Conservation (phyloP, 2,113 vertebrate genomes). For the Paraplagusia blochii region DNA sequence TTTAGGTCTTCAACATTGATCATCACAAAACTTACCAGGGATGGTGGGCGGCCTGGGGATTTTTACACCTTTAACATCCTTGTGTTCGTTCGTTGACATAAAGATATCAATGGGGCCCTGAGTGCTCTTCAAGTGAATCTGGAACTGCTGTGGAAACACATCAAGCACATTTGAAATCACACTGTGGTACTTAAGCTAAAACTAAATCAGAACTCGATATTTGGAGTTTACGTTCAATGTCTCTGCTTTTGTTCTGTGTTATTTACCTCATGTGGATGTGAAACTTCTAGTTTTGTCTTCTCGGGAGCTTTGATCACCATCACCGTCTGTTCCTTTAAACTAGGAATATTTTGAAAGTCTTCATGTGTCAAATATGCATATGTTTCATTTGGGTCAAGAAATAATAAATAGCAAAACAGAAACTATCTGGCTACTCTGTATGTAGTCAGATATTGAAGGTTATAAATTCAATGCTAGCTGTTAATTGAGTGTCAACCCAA, state of each 20-base stretch:
- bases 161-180: neutral
- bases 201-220: neutral
- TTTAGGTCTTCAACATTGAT: neutral
- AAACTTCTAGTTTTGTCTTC: constrained; percentile 92
- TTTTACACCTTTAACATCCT: constrained; percentile 67
- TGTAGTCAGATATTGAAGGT: no score
- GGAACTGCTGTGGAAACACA: constrained; percentile 77
- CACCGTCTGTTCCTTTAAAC: constrained; percentile 92
- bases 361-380: constrained; percentile 93
- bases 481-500: no score
- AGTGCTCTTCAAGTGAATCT: constrained; percentile 89
- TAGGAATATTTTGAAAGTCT: constrained; percentile 86
- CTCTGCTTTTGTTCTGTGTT: neutral
- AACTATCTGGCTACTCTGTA: no score
- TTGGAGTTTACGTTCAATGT: no score
- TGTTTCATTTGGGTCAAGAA: constrained; percentile 80
- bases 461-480: no score
- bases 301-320: constrained; percentile 93
- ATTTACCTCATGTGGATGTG: constrained; percentile 89
- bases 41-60: no score
- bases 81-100: constrained; percentile 85
- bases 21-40: constrained; percentile 37
- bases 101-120: constrained; percentile 93
- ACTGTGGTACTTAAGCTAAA: neutral
- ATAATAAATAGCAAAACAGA: no score